phyloP scores from a whole-genome alignment of 2,113 vertebrate species.

The Sturnira hondurensis region DNA sequence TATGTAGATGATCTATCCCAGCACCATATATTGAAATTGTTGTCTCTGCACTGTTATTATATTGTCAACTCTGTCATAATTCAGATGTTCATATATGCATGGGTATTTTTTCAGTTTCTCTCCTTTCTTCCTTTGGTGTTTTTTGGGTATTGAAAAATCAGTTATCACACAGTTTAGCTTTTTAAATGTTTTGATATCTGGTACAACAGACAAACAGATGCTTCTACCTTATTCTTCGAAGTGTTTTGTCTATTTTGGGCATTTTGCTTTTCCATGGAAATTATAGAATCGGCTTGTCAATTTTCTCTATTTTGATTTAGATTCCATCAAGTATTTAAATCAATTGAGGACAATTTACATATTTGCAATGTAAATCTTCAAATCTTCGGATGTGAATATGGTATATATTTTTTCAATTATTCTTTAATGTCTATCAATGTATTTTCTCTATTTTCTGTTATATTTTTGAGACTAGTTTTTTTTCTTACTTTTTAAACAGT shows the following conservation, averaged over 20 bases:
- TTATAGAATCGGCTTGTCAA: constrained; percentile 16
- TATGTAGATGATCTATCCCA: not conserved
- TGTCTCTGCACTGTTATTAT: not conserved
- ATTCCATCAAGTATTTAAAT: not conserved
- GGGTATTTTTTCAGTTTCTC: not conserved
- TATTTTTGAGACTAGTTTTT: constrained; percentile 7
- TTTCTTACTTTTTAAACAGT: not conserved
- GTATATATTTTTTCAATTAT: constrained; percentile 9
- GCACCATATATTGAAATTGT: not conserved
- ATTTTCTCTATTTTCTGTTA: constrained; percentile 4
- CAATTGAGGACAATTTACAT: not conserved
- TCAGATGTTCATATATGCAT: not conserved
- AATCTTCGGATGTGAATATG: not conserved
- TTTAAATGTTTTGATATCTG: not conserved
- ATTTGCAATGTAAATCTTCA: not conserved
- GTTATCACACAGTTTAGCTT: not conserved
- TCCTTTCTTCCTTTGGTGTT: constrained; percentile 21
- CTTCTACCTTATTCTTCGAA: not conserved
- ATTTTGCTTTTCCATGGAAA: constrained; percentile 7
- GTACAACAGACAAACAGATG: not conserved
- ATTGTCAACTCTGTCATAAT: not conserved
- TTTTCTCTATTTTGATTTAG: not conserved
- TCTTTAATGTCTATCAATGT: constrained; percentile 5
- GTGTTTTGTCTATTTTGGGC: constrained; percentile 12
- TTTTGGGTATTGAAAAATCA: not conserved